Conservation (phyloP, 2,888 invertebrate genomes). For the Onthophagus sagittarius region DNA sequence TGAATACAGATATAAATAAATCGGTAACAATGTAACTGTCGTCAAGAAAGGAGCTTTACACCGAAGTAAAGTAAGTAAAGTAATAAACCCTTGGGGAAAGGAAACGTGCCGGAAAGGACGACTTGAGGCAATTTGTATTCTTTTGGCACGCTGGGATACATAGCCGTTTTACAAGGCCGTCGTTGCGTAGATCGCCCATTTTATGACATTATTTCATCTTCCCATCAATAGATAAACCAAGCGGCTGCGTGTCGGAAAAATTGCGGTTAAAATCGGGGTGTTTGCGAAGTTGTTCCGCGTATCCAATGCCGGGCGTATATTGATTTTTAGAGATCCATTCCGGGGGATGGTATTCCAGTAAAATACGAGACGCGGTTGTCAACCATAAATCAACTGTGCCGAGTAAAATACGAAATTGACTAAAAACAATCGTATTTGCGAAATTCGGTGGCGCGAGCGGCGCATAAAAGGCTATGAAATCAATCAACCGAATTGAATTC, state of each 20-base stretch:
- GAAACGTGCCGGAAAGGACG: slow-evolving; percentile 5
- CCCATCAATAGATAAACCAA: slow-evolving; percentile 8
- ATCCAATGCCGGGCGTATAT: neutral
- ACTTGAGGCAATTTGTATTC: slow-evolving; percentile 5
- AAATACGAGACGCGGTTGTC: neutral
- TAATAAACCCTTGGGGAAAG: slow-evolving; percentile 11
- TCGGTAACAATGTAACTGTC: slow-evolving; percentile 26
- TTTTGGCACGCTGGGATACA: neutral
- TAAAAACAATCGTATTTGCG: neutral
- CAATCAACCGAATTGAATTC: neutral
- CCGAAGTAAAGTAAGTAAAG: slow-evolving; percentile 12
- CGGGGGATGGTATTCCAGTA: neutral
- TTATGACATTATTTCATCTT: slow-evolving; percentile 9
- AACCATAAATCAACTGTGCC: neutral
- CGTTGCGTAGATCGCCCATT: slow-evolving; percentile 8
- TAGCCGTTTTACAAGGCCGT: slow-evolving; percentile 7
- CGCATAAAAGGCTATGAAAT: neutral
- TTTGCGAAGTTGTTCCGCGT: neutral
- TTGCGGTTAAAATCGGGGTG: neutral
- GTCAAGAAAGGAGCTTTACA: neutral
- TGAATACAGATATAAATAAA: neutral
- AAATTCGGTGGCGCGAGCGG: neutral
- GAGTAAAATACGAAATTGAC: neutral
- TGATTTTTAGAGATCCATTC: neutral
- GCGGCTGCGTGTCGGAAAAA: neutral